Evolutionary conservation across 2,888 invertebrate species (phyloP).

Genomic region (Pristionchus mayeri): DNA sequence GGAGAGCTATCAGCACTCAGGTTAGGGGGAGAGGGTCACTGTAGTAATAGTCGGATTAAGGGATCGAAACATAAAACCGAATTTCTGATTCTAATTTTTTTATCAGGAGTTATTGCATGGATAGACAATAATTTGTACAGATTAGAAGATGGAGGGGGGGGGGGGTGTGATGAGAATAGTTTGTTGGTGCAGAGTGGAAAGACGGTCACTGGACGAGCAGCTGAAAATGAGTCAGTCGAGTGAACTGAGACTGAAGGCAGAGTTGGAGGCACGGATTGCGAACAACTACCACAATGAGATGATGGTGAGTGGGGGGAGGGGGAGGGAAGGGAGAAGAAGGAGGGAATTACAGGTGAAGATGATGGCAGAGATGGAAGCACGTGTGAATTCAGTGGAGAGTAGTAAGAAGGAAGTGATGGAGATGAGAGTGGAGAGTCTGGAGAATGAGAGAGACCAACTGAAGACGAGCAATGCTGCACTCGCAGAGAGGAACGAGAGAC

Average conservation of each 20-base stretch:
- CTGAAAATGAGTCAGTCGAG: constrained; percentile 46
- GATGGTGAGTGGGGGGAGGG: constrained; percentile 12
- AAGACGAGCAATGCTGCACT: constrained; percentile 41
- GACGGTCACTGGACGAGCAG: constrained; percentile 54
- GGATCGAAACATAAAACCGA: too few species aligned
- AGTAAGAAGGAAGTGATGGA: neutral
- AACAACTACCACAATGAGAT: constrained; percentile 55
- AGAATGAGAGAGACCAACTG: constrained; percentile 46
- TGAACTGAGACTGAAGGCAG: constrained; percentile 49
- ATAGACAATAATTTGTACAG: too few species aligned
- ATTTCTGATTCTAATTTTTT: too few species aligned
- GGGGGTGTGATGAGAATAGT: neutral
- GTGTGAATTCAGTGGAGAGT: constrained; percentile 15
- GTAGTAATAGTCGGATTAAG: too few species aligned
- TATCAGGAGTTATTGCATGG: too few species aligned
- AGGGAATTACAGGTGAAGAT: neutral
- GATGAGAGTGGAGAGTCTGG: constrained; percentile 14
- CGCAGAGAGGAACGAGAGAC: constrained; percentile 36
- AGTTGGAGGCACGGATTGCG: constrained; percentile 53
- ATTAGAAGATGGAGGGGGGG: too few species aligned
- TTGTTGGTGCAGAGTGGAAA: constrained; percentile 50
- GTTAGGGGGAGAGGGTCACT: neutral
- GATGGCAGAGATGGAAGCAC: constrained; percentile 7
- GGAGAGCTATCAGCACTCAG: neutral
- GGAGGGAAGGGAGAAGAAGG: neutral